Conservation (phyloP, 1,140 invertebrate genomes). For the Brachionus angularis region DNA sequence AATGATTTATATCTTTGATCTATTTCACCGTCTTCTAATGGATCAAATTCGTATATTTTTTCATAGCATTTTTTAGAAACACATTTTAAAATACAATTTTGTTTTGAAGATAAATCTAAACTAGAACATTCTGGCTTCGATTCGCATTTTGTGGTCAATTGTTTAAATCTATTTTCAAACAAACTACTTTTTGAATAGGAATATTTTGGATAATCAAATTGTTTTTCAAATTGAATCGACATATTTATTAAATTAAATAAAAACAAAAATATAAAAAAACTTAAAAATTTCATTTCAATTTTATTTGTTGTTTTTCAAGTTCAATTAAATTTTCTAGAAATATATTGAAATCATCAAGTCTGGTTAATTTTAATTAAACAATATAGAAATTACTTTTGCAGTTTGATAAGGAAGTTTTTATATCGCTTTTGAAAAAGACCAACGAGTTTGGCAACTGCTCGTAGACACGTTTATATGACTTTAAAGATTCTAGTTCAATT, state of each 20-base stretch:
- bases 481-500: slow-evolving; percentile 25
- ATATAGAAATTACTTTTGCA: slow-evolving; percentile 5
- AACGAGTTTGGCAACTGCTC: not conserved
- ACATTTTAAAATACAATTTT: slow-evolving; percentile 40
- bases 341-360: too few species aligned
- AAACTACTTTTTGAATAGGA: not conserved
- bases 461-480: slow-evolving; percentile 26
- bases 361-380: not conserved
- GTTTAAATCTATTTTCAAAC: slow-evolving; percentile 15
- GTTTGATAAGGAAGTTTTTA: not conserved
- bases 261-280: slow-evolving; percentile 6
- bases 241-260: not conserved
- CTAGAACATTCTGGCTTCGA: not conserved
- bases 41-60: slow-evolving; percentile 38
- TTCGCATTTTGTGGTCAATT: slow-evolving; percentile 1
- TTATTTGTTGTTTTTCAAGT: slow-evolving; percentile 4
- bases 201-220: slow-evolving; percentile 34
- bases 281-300: slow-evolving; percentile 12
- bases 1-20: slow-evolving; percentile 34
- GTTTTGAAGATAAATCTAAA: not conserved
- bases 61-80: slow-evolving; percentile 36
- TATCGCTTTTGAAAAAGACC: slow-evolving; percentile 27
- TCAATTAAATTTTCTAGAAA: slow-evolving; percentile 19
- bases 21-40: slow-evolving; percentile 25
- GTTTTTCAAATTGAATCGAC: not conserved